Conservation (phyloP, 2,888 invertebrate species). For the Cabera pusaria region DNA sequence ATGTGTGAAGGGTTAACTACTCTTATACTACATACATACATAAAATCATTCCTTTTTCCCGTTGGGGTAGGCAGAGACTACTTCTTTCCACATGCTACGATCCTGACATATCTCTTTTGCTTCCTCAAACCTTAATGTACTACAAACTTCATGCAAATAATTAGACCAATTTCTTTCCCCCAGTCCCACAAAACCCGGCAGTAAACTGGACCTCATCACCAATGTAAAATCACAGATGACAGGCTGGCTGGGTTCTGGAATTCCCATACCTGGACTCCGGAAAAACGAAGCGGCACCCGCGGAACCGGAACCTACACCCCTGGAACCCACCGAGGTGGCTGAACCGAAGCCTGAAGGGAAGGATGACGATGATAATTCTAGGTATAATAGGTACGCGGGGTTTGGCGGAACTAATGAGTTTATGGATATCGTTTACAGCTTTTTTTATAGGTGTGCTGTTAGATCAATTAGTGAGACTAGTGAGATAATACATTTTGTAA, state of each 20-base stretch:
- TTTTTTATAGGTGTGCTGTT: constrained; percentile 15
- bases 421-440: constrained; percentile 39
- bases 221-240: constrained; percentile 94
- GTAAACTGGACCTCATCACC: constrained; percentile 91
- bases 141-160: too few relatives aligned
- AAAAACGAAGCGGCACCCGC: constrained; percentile 84
- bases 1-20: too few relatives aligned
- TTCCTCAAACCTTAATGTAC: too few relatives aligned
- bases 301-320: constrained; percentile 69
- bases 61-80: too few relatives aligned
- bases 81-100: too few relatives aligned
- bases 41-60: too few relatives aligned
- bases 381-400: constrained; percentile 90
- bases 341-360: constrained; percentile 72
- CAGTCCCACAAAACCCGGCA: constrained; percentile 88
- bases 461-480: too few relatives aligned
- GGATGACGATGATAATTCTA: constrained; percentile 95
- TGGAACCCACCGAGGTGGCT: constrained; percentile 66
- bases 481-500: too few relatives aligned
- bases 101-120: too few relatives aligned
- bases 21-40: too few relatives aligned
- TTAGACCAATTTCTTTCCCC: constrained; percentile 33
- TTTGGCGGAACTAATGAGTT: constrained; percentile 80
- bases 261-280: constrained; percentile 89
- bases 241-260: constrained; percentile 92